Conservation (phyloP, 2,113 vertebrate genomes). For the Rhombomys opimus region DNA sequence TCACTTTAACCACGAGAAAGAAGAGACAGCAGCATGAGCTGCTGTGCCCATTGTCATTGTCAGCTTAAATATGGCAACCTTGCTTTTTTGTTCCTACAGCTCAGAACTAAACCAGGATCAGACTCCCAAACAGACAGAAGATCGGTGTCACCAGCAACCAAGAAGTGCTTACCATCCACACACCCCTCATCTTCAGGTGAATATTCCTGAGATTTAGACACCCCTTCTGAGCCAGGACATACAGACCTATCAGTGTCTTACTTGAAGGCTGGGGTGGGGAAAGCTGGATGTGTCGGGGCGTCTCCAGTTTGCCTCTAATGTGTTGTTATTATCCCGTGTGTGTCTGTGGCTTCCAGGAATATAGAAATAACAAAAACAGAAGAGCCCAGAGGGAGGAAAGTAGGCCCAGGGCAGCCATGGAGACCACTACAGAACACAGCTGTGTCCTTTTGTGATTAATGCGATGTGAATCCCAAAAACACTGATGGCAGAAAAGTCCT, state of each 20-base stretch:
- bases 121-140: not conserved
- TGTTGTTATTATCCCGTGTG: not conserved
- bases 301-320: not conserved
- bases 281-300: not conserved
- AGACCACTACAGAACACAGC: constrained; percentile 54
- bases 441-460: constrained; percentile 59
- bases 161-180: not conserved
- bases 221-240: not conserved
- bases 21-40: not conserved
- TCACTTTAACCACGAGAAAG: not conserved
- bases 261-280: not conserved
- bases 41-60: not conserved
- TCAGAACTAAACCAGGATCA: not conserved
- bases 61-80: not conserved
- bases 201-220: not conserved
- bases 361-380: not conserved
- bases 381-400: not conserved
- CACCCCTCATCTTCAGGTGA: not conserved
- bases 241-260: not conserved
- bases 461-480: constrained; percentile 61
- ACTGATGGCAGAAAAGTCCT: constrained; percentile 10
- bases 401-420: not conserved
- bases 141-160: not conserved
- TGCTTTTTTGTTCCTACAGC: not conserved
- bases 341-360: constrained; percentile 12